Evolutionary conservation across 2,888 invertebrate species (phyloP), one percentile per base, ranked within the genome.

Genomic region (Gnatocerus cornutus): DNA sequence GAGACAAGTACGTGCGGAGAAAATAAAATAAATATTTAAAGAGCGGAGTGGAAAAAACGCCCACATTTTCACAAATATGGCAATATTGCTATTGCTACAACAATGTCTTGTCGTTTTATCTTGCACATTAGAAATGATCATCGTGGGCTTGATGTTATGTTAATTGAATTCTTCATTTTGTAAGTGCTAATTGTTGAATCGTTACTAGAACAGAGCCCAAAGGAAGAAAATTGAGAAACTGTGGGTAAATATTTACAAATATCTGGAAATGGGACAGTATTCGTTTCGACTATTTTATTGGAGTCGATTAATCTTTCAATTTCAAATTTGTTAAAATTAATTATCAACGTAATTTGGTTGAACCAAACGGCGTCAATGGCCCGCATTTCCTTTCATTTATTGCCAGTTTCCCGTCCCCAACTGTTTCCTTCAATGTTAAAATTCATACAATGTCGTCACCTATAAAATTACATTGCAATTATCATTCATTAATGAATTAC

Each of bases 51-150:
- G 14, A 65, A 65, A 56, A 65, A 65, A 45, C 65, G 55, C 65
- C 65, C 33, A 65, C 65, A 56, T 33, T 65, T 65, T 16, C 46
- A 65, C 65, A 55, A 56, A 56, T 46, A 65, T 65, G 65, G 65
- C 55, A 33, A 65, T 53, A 65, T 65, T 56, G 65, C 27, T 63
- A 50, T 61, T 61, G 61, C 61, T 16, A 61, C 61, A 61, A 59
- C 45, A 58, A 58, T 29, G 43, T 58, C 45, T 12, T 58, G 46
- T 12, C 45, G 33, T 37, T 61, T 48, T 61, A 48, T 61, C 39
- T 61, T 39, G 29, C 50, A 61, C 50, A 39, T 58, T 45, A 45
- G 58, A 45, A 58, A 48, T 61, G 33, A 48, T 61, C 14, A 14
- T 61, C 48, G 48, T 48, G 29, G 48, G 46, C 29, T 37, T 21